Evolutionary conservation across 2,797 vertebrate species (phyloP), one percentile per base, ranked within the genome.

Genomic region (Etheostoma nigrum): DNA sequence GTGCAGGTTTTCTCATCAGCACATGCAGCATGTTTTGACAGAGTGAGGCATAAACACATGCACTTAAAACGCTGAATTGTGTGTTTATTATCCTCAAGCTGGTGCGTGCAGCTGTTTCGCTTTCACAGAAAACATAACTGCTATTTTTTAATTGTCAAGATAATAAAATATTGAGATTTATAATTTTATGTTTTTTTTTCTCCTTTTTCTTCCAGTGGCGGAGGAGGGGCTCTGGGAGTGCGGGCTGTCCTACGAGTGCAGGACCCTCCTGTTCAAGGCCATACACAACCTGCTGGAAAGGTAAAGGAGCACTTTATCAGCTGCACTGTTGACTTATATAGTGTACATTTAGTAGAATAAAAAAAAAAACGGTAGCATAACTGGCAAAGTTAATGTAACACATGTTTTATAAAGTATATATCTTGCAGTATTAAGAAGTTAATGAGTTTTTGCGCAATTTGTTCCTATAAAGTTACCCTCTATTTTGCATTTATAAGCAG

Each of bases 201-300:
- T 68, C 10, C 45, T 55, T 91, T 44, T 5, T 84, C 49, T 93
- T 92, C 15, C 93, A 97, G 97, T 98, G 95, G 95, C 97, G 62
- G 98, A 99, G 91, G 98, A 99, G 93, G 98, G 98, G 76, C 91
- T 97, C 15, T 99, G 97, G 97, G 97, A 99, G 94, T 98, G 97
- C 79, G 98, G 97, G 71, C 96, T 99, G 92, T 98, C 98, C 76
- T 99, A 99, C 61, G 98, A 99, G 94, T 99, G 98, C 90, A 94
- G 97, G 90, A 99, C 97, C 15, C 96, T 99, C 79, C 97, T 99
- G 90, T 99, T 99, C 94, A 99, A 99, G 95, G 98, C 98, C 59
- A 97, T 99, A 89, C 98, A 99, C 94, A 99, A 99, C 94, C 94
- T 99, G 86, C 93, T 99, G 92, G 98, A 99, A 94, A 98, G 98